Percentiles rank a stretch among this genome's conserved stretches.
Conservation (phyloP, 1,140 invertebrate genomes). For the Amphibalanus amphitrite region DNA sequence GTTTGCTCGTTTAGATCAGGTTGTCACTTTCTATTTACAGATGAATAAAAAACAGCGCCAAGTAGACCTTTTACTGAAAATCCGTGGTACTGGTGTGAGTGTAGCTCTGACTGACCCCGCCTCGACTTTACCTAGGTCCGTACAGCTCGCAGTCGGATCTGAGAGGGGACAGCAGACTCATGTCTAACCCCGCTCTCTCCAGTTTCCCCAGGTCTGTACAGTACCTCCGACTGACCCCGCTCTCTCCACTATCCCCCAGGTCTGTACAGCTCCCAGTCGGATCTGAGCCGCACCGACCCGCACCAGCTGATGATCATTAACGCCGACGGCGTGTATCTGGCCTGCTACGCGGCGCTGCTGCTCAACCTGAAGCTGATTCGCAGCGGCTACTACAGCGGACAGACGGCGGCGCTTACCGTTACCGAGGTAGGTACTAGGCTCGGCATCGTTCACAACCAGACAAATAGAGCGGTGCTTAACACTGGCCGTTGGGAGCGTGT, state of each 20-base stretch:
- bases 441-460: too few species aligned
- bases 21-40: too few species aligned
- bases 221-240: too few species aligned
- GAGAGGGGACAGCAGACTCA: too few species aligned
- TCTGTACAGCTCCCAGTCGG: conserved; percentile 1
- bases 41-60: too few species aligned
- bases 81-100: too few species aligned
- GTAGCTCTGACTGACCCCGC: background rate
- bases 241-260: background rate
- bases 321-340: conserved; percentile 82
- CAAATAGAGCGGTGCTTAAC: too few species aligned
- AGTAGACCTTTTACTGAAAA: too few species aligned
- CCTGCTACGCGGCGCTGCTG: conserved; percentile 63
- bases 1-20: too few species aligned
- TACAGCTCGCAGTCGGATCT: conserved; percentile 28
- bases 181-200: background rate
- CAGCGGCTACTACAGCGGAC: conserved; percentile 52
- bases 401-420: conserved; percentile 32
- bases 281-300: conserved; percentile 6
- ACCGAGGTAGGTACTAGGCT: conserved; percentile 43
- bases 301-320: conserved; percentile 47
- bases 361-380: conserved; percentile 63
- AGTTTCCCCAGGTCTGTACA: background rate
- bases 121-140: background rate
- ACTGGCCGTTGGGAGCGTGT: too few species aligned